These are phyloP conservation scores for Syngnathus typhle DNA, from an alignment of 2,113 vertebrate species.

Conservation along the genomic window DNA sequence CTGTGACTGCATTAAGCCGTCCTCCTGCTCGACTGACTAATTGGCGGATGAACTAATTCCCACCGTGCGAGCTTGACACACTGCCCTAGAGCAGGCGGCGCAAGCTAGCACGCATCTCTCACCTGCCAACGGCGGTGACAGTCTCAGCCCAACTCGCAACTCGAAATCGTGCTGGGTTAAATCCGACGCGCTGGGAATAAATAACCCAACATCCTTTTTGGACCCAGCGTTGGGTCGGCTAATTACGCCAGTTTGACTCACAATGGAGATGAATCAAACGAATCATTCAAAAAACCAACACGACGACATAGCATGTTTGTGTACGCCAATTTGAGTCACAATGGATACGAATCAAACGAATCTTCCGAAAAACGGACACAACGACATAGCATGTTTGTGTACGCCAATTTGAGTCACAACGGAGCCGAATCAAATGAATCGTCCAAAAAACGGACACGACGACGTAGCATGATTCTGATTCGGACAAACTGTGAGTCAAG, in stretches of 20 bases:
- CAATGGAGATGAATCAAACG: not conserved
- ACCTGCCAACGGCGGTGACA: conserved; percentile 43
- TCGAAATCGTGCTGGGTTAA: too few species aligned
- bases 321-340: not conserved
- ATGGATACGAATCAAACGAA: not conserved
- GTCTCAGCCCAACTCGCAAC: conserved; percentile 1
- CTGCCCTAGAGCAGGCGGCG: conserved; percentile 34
- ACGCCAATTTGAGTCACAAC: too few species aligned
- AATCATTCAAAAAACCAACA: not conserved
- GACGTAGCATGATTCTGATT: not conserved
- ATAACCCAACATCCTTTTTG: too few species aligned
- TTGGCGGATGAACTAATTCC: conserved; percentile 33
- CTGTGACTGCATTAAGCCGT: conserved; percentile 11
- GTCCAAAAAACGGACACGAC: not conserved
- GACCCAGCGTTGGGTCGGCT: too few species aligned
- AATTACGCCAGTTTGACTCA: too few species aligned
- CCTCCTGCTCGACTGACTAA: conserved; percentile 17
- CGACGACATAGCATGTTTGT: not conserved
- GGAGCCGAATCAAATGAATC: not conserved
- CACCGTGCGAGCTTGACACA: conserved; percentile 34
- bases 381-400: not conserved
- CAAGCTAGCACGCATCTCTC: conserved; percentile 16
- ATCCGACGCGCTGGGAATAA: too few species aligned
- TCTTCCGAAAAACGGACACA: not conserved
- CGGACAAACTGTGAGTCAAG: conserved; percentile 3